Base-by-base conservation (phyloP, 2,888 invertebrate species). In the Synanthedon myopaeformis region DNA sequence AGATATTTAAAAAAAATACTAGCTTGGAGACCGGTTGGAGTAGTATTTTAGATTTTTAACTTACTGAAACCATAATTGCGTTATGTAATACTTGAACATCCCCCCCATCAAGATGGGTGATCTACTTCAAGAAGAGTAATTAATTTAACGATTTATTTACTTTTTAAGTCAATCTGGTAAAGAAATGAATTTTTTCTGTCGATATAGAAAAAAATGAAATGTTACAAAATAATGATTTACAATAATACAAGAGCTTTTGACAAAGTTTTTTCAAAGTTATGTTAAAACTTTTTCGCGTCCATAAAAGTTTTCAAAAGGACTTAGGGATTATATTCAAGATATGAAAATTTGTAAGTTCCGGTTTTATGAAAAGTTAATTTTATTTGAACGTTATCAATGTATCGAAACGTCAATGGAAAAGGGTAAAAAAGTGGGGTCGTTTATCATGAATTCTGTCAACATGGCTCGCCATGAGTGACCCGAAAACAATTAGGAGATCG, bases 401-500 rank as follows among this genome's bases (percentile, higher is more conserved):
- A 65, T 71, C 66, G 68, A 67, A 71, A 75, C 67, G 66, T 67
- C 69, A 67, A 74, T 53, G 51, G 23, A 64, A 69, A 73, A 68
- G 73, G 70, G 70, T 70, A 69, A 72, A 73, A 79, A 83, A 82
- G 81, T 51, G 81, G 71, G 79, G 68, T 82, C 82, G 76, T 85
- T 74, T 73, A 84, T 85, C 84, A 85, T 72, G 57, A 72, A 74
- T 74, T 78, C 73, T 83, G 83, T 86, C 85, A 82, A 81, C 84
- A 76, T 64, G 69, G 72, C 64, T 67, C 67, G 74, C 73, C 78
- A 72, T 79, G 79, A 75, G 79, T 76, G 79, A 80, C 79, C 75
- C 79, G 83, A 83, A 83, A 84, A 83, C 81, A 86, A 86, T 86
- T 82, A 83, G 79, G 80, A 79, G 76, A 79, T 80, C 82, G 82